A percentile compares a stretch with the other conserved stretches of the same genome.
These are phyloP conservation scores for Temnothorax longispinosus DNA, from an alignment of 1,140 invertebrate species.

Conservation along the genomic window DNA sequence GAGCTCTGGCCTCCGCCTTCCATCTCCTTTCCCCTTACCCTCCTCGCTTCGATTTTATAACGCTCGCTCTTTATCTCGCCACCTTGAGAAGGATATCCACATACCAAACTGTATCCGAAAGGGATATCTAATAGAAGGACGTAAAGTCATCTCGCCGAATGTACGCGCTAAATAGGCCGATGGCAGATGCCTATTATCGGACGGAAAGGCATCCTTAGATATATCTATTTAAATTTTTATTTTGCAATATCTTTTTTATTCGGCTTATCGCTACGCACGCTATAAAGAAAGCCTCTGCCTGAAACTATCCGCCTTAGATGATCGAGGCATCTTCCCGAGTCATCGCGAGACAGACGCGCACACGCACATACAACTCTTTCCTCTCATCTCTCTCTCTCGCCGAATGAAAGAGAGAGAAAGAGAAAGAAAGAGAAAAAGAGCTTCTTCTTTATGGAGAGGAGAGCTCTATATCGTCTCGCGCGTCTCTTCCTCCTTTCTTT, in stretches of 20 bases:
- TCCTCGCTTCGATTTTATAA: constrained; percentile 51
- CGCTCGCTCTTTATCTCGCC: constrained; percentile 60
- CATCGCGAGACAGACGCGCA: constrained; percentile 27
- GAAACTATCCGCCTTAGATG: constrained; percentile 19
- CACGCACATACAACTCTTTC: not conserved
- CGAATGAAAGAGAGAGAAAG: not conserved
- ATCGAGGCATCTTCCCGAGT: constrained; percentile 46
- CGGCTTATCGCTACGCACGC: not conserved
- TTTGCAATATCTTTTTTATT: constrained; percentile 21
- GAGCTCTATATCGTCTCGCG: constrained; percentile 21
- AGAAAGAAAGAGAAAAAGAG: constrained; percentile 1
- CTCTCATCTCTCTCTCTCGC: constrained; percentile 14
- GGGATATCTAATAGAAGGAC: constrained; percentile 53
- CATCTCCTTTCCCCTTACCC: not conserved
- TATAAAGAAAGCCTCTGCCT: constrained; percentile 6
- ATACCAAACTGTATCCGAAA: constrained; percentile 54
- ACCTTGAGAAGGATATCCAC: constrained; percentile 72
- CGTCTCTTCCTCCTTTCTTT: constrained; percentile 36
- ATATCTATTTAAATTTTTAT: constrained; percentile 22
- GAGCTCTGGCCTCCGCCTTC: constrained; percentile 10
- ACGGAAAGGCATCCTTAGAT: constrained; percentile 19
- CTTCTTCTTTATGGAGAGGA: constrained; percentile 18
- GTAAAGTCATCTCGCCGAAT: constrained; percentile 58
- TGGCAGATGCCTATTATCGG: not conserved
- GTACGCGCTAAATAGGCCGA: not conserved